Conservation (phyloP, 1,140 invertebrate genomes). For the Telenomus remus region DNA sequence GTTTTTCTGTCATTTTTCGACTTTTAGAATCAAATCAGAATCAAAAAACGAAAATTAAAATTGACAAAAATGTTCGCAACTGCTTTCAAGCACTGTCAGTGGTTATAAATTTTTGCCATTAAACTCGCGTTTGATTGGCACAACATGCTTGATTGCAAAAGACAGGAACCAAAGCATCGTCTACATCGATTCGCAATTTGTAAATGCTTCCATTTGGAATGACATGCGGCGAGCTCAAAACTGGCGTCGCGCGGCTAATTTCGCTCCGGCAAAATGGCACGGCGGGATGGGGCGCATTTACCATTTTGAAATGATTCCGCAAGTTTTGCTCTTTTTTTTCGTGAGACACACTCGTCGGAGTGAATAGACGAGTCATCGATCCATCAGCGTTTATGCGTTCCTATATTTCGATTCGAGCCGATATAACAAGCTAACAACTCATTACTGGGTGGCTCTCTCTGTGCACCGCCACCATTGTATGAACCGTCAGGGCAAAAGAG, state of each 20-base stretch:
- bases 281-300: constrained; percentile 32
- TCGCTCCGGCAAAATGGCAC: constrained; percentile 34
- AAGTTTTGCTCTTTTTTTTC: constrained; percentile 56
- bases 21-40: too few relatives aligned
- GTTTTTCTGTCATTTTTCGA: too few relatives aligned
- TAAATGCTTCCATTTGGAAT: constrained; percentile 53
- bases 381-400: constrained; percentile 50
- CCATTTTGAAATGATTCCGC: constrained; percentile 55
- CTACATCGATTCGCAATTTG: constrained; percentile 35
- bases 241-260: constrained; percentile 48
- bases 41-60: neutral
- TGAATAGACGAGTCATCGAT: constrained; percentile 58
- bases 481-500: constrained; percentile 27
- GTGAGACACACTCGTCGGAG: constrained; percentile 56
- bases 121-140: too few relatives aligned
- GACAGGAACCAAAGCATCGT: constrained; percentile 10
- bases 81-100: too few relatives aligned
- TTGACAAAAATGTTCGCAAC: too few relatives aligned
- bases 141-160: constrained; percentile 1
- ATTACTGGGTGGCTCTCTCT: constrained; percentile 29
- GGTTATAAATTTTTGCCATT: neutral
- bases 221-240: constrained; percentile 49
- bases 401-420: constrained; percentile 54
- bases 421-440: constrained; percentile 52
- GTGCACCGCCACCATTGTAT: constrained; percentile 32